phyloP scores from a whole-genome alignment of 2,113 vertebrate genomes.

The Phalacrocorax carbo region DNA sequence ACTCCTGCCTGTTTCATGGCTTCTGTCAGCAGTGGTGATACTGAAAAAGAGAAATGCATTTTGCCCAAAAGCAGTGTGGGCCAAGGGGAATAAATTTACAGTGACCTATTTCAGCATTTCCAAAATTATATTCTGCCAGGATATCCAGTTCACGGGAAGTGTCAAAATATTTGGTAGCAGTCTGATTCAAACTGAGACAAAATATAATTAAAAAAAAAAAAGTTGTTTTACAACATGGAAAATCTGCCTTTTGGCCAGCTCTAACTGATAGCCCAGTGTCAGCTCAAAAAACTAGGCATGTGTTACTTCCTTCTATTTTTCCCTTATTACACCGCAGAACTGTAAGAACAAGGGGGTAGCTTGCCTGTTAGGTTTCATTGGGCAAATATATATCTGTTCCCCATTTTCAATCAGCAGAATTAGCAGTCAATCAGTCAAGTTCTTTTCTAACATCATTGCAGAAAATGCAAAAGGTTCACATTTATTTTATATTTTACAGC shows the following conservation, averaged over 20 bases:
- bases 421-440: conserved; percentile 6
- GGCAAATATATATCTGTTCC: not conserved
- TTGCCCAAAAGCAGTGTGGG: not conserved
- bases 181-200: conserved; percentile 9
- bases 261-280: conserved; percentile 21
- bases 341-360: not conserved
- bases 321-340: not conserved
- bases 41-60: not conserved
- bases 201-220: not conserved
- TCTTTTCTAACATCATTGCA: conserved; percentile 34
- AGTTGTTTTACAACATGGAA: not conserved
- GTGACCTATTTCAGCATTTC: not conserved
- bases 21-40: not conserved
- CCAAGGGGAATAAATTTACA: not conserved
- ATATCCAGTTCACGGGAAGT: conserved; percentile 20
- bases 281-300: not conserved
- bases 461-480: not conserved
- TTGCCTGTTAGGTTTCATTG: not conserved
- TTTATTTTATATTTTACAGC: conserved; percentile 20
- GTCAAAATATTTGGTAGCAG: conserved; percentile 61
- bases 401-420: conserved; percentile 29
- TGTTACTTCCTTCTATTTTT: not conserved
- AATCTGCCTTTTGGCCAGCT: conserved; percentile 41
- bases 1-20: not conserved
- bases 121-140: not conserved